These are phyloP conservation scores for Tragulus kanchil DNA, from an alignment of 2,113 vertebrate species.

Conservation along the genomic window DNA sequence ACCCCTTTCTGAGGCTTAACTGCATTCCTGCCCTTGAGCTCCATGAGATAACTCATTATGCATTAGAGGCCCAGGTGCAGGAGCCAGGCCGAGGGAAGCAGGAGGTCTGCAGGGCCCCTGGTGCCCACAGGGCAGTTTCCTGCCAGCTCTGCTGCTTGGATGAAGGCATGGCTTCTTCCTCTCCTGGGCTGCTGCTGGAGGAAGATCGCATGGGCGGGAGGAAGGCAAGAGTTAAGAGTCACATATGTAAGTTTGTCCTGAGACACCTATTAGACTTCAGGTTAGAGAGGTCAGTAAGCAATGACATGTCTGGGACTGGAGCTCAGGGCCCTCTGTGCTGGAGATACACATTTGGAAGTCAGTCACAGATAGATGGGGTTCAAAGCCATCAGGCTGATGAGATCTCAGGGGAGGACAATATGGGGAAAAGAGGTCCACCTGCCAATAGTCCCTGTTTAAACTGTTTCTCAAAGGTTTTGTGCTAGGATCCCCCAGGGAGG, in stretches of 20 bases:
- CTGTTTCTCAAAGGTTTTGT: background rate
- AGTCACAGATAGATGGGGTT: background rate
- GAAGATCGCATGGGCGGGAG: background rate
- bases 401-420: background rate
- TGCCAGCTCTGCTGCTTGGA: background rate
- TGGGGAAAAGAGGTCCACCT: background rate
- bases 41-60: too few species aligned
- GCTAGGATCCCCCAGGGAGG: too few species aligned
- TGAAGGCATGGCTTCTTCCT: background rate
- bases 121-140: background rate
- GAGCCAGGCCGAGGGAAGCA: accelerated
- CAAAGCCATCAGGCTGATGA: background rate
- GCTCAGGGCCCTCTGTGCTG: background rate
- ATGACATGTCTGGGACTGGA: background rate
- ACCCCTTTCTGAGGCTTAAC: background rate
- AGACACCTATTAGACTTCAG: background rate
- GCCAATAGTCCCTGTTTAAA: background rate
- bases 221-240: background rate
- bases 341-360: background rate
- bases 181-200: accelerated
- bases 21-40: background rate
- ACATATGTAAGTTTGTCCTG: background rate
- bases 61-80: background rate
- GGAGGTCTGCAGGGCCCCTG: background rate
- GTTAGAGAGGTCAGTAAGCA: background rate